These are phyloP conservation scores for Aspidiotus rigidus DNA, from an alignment of 2,888 invertebrate species.

Conservation along the genomic window DNA sequence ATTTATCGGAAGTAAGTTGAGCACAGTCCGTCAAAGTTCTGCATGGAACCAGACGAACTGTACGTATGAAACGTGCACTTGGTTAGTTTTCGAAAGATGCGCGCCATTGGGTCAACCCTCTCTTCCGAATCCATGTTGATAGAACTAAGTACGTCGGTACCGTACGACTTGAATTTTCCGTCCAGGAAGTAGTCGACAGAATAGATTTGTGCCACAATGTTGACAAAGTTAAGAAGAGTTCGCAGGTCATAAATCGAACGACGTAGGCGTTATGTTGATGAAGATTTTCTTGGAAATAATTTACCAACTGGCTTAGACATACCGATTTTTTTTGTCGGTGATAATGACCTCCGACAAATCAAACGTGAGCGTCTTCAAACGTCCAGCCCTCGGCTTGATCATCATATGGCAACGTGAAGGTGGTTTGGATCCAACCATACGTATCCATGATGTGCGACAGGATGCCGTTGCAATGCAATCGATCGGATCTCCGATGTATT, in stretches of 20 bases:
- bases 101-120: slow-evolving; percentile 71
- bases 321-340: too few relatives aligned
- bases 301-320: too few relatives aligned
- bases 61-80: slow-evolving; percentile 85
- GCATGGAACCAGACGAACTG: slow-evolving; percentile 76
- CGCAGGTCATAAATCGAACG: slow-evolving; percentile 63
- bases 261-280: slow-evolving; percentile 72
- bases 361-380: too few relatives aligned
- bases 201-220: slow-evolving; percentile 68
- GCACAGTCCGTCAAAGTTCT: too few relatives aligned
- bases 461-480: slow-evolving; percentile 83
- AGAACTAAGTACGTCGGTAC: slow-evolving; percentile 59
- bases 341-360: too few relatives aligned
- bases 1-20: too few relatives aligned
- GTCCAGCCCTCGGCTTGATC: too few relatives aligned
- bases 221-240: slow-evolving; percentile 66
- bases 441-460: slow-evolving; percentile 86
- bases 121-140: slow-evolving; percentile 69
- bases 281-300: slow-evolving; percentile 62
- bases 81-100: slow-evolving; percentile 80
- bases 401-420: slow-evolving; percentile 80
- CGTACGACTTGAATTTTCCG: slow-evolving; percentile 66
- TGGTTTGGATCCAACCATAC: slow-evolving; percentile 78
- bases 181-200: slow-evolving; percentile 65
- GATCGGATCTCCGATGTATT: too few relatives aligned